phyloP scores from a whole-genome alignment of 2,113 vertebrate genomes.

The Hippopotamus amphibius region DNA sequence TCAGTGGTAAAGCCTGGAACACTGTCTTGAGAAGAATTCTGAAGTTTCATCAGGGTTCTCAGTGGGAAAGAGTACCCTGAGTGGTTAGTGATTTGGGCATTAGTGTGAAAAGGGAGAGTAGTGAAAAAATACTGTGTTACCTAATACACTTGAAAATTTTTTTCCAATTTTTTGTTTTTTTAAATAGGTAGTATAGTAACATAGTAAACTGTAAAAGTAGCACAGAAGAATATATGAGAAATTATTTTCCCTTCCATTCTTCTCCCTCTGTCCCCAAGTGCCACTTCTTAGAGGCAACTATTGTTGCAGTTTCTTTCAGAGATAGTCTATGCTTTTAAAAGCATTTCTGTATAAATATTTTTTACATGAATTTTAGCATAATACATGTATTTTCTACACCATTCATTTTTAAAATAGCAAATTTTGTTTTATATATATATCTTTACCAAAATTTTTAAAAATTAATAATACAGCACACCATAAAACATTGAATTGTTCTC shows the following conservation, averaged over 20 bases:
- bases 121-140: background rate
- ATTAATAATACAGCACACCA: background rate
- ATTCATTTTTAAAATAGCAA: background rate
- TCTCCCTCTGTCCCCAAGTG: background rate
- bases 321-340: background rate
- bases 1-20: slow-evolving; percentile 11
- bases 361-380: background rate
- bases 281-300: background rate
- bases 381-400: background rate
- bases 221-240: slow-evolving; percentile 9
- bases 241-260: slow-evolving; percentile 14
- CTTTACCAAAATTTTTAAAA: background rate
- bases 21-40: slow-evolving; percentile 15
- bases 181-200: background rate
- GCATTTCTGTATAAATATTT: background rate
- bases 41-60: background rate
- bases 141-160: slow-evolving; percentile 22
- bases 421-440: background rate
- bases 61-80: background rate
- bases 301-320: slow-evolving; percentile 49
- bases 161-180: background rate
- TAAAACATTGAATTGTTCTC: background rate
- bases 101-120: background rate
- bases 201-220: background rate
- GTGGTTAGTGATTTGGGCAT: background rate